Evolutionary conservation across 1,140 invertebrate genomes (phyloP), one percentile per base, ranked within the genome.

Genomic region (Battus philenor): DNA sequence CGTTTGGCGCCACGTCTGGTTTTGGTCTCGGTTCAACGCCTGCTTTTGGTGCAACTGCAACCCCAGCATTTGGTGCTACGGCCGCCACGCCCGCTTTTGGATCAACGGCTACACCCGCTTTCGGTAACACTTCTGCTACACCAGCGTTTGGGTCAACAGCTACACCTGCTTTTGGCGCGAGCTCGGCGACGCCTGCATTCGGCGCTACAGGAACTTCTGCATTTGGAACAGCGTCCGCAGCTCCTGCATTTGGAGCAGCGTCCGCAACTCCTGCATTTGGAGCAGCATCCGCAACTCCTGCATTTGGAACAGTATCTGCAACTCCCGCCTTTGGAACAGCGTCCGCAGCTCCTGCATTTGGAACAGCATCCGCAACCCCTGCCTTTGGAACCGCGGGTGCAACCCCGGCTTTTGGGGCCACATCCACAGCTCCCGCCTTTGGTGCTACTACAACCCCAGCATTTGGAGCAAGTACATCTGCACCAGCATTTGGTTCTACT

Each of bases 101-200:
- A 12, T 36, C 61, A 22, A 62, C 68, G 13, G 47, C 61, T 59
- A 56, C 44, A 5, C 55, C 65, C 11, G 51, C 53, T 4, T 64
- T 64, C 44, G 50, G 55, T 2, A 43, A 55, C 2, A 44, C 47
- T 4, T 45, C 64, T 0, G 45, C 60, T 1, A 34, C 59, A 3
- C 52, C 66, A 2, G 44, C 45, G 8, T 69, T 64, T 47, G 62
- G 62, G 2, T 33, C 59, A 0, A 48, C 54, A 4, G 17, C 68
- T 5, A 59, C 60, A 3, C 57, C 62, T n/a, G 56, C 62, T 0
- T 72, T 73, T 52, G 62, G 67, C 4, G 49, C 68, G 2, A 64
- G 39, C 17, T 17, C 38, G 9, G 8, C 38, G 6, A 11, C 38
- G 5, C 22, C 38, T 0, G 48, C 56, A n/a, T 59, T 59, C 41